Evolutionary conservation across 2,888 invertebrate genomes (phyloP).

Genomic region (Callosobruchus maculatus): DNA sequence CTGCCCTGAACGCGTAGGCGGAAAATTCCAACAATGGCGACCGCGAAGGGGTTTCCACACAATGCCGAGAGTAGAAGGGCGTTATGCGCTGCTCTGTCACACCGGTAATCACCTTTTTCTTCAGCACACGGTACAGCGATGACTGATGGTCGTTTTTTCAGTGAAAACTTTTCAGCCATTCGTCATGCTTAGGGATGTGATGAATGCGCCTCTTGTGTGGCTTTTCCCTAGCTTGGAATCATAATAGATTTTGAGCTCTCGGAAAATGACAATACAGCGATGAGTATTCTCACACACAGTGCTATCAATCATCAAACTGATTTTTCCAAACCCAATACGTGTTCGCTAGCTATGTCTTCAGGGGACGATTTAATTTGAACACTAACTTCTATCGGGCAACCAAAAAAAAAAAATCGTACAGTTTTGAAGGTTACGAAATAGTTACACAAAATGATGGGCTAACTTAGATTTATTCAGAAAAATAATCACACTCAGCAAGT

Average conservation of each 20-base stretch:
- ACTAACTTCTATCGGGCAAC: too few species aligned
- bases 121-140: neutral
- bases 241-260: neutral
- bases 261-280: too few species aligned
- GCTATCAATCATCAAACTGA: too few species aligned
- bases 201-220: neutral
- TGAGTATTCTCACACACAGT: too few species aligned
- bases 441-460: too few species aligned
- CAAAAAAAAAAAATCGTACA: too few species aligned
- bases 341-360: too few species aligned
- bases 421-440: too few species aligned
- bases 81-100: neutral
- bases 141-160: neutral
- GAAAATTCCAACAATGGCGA: neutral
- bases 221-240: neutral
- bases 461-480: too few species aligned
- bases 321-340: too few species aligned
- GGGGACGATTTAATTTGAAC: too few species aligned
- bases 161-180: neutral
- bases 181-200: neutral
- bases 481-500: too few species aligned
- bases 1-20: neutral
- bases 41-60: neutral
- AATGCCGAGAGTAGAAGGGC: neutral
- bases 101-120: neutral